Percentiles rank a stretch among this genome's conserved stretches.
phyloP scores from a whole-genome alignment of 2,797 vertebrate species.

The Enteromius fasciolatus region DNA sequence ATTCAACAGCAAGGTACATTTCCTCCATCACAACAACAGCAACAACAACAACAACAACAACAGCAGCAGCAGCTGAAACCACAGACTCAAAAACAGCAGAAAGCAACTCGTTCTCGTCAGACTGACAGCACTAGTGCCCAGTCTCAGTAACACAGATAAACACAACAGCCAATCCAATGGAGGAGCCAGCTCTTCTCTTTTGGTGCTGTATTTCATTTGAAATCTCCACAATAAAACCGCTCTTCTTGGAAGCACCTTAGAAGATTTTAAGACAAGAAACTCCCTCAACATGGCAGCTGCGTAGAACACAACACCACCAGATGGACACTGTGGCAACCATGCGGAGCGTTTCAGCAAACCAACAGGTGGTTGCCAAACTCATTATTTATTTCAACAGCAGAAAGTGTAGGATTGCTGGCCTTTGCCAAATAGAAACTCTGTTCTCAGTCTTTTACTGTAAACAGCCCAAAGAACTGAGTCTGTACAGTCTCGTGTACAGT shows the following conservation, averaged over 20 bases:
- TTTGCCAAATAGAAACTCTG: constrained; percentile 24
- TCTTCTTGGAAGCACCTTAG: constrained; percentile 2
- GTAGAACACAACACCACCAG: constrained; percentile 19
- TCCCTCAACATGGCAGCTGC: neutral
- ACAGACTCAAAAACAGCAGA: constrained; percentile 82
- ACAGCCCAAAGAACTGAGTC: constrained; percentile 34
- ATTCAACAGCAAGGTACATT: constrained; percentile 90
- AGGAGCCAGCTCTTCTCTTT: constrained; percentile 61
- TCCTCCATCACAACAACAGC: constrained; percentile 79
- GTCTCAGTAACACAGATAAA: constrained; percentile 77
- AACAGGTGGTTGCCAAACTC: constrained; percentile 46
- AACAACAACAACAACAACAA: constrained; percentile 58
- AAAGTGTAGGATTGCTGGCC: neutral
- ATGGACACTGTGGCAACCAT: constrained; percentile 61
- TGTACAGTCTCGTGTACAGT: constrained; percentile 93
- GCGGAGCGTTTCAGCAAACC: constrained; percentile 45
- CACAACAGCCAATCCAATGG: constrained; percentile 47
- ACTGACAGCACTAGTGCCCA: constrained; percentile 90
- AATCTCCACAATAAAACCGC: neutral
- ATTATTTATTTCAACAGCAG: constrained; percentile 58
- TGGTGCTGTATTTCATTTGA: constrained; percentile 25
- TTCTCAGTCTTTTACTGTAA: constrained; percentile 12
- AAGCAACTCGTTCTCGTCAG: constrained; percentile 82
- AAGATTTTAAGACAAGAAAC: constrained; percentile 26
- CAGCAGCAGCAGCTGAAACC: constrained; percentile 83